phyloP scores from a whole-genome alignment of 2,888 invertebrate species.

The Nematopogon swammerdamellus region DNA sequence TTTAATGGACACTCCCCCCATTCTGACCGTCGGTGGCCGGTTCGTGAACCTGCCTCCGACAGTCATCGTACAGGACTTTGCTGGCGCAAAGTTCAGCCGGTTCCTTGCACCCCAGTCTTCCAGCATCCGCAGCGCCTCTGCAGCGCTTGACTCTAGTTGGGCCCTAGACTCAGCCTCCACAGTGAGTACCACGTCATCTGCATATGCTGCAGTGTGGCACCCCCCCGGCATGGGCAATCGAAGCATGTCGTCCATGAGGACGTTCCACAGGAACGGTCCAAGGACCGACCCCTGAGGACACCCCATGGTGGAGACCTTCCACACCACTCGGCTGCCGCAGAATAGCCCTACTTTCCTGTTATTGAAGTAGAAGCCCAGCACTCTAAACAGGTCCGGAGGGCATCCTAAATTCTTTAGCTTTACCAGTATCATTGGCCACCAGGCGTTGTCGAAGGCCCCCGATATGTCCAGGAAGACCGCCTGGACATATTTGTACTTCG shows the following conservation, averaged over 20 bases:
- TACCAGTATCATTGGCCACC: constrained; percentile 20
- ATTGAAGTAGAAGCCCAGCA: constrained; percentile 5
- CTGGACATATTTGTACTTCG: constrained; percentile 13
- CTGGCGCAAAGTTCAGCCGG: constrained; percentile 12
- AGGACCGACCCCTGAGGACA: constrained; percentile 1
- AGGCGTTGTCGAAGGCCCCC: constrained; percentile 19
- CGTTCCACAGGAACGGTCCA: background rate
- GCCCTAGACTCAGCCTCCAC: background rate
- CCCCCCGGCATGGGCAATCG: background rate
- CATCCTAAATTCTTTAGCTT: constrained; percentile 14
- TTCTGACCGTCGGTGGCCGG: background rate
- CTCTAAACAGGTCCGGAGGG: constrained; percentile 6
- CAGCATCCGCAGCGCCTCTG: constrained; percentile 1
- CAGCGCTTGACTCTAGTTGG: constrained; percentile 1
- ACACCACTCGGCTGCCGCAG: background rate
- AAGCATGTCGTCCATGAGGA: background rate
- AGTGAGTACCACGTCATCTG: background rate
- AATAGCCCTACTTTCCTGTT: constrained; percentile 1
- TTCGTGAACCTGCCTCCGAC: constrained; percentile 5
- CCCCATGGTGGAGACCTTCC: constrained; percentile 1
- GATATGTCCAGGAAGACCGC: constrained; percentile 17
- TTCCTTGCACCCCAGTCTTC: constrained; percentile 11
- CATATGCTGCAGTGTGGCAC: background rate
- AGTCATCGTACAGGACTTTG: constrained; percentile 12
- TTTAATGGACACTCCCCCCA: background rate